Percentiles rank a stretch among this genome's conserved stretches.
Evolutionary conservation across 2,888 invertebrate genomes (phyloP).

Genomic region (Catocala nupta): DNA sequence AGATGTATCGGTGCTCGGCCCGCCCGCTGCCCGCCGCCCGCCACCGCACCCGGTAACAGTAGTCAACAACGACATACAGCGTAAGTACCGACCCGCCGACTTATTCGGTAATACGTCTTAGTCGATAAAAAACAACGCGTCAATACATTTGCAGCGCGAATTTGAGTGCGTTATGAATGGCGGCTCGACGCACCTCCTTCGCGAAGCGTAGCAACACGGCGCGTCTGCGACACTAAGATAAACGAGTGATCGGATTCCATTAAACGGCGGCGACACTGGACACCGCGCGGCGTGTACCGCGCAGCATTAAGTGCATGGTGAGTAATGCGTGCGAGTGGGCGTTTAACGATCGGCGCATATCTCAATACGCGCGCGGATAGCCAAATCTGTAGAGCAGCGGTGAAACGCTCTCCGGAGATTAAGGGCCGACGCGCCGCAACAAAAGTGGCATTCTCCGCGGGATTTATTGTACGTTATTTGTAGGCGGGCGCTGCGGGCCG

Average conservation of each 20-base stretch:
- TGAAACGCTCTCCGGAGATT: conserved; percentile 62
- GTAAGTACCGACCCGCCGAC: conserved; percentile 3
- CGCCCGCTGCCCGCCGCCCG: conserved; percentile 46
- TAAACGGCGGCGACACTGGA: conserved; percentile 14
- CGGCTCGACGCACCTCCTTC: neutral
- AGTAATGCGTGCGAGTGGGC: conserved; percentile 54
- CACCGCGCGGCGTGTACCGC: no score
- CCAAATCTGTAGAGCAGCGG: conserved; percentile 54
- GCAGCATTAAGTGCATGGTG: conserved; percentile 14
- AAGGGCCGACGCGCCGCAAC: conserved; percentile 51
- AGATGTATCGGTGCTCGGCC: conserved; percentile 63
- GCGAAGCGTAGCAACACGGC: neutral
- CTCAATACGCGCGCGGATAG: conserved; percentile 51
- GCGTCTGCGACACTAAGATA: conserved; percentile 27
- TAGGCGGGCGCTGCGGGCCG: conserved; percentile 53
- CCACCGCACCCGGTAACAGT: conserved; percentile 13
- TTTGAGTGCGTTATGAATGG: conserved; percentile 26
- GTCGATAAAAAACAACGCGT: conserved; percentile 6
- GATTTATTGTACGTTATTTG: conserved; percentile 70
- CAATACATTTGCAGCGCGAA: conserved; percentile 7
- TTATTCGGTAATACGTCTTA: conserved; percentile 9
- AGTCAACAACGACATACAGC: conserved; percentile 5
- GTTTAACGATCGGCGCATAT: conserved; percentile 53
- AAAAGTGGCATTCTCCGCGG: conserved; percentile 64
- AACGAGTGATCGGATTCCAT: conserved; percentile 40